These are phyloP conservation scores for Brenthis ino DNA, from an alignment of 2,888 invertebrate species.

Conservation along the genomic window DNA sequence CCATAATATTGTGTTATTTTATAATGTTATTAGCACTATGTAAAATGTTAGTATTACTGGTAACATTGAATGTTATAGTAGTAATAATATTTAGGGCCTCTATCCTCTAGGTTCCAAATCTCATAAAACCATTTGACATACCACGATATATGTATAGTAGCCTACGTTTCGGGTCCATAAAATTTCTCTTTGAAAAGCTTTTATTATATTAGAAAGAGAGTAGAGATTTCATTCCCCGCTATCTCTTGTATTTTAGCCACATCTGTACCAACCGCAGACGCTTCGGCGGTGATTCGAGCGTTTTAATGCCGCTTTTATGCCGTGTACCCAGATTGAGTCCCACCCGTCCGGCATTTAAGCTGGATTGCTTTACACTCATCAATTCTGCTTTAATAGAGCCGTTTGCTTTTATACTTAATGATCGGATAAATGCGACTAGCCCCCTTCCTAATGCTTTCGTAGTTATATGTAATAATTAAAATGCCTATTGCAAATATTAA, in stretches of 20 bases:
- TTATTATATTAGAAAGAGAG: background rate
- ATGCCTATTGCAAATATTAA: background rate
- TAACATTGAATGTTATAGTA: too few species aligned
- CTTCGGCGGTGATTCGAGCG: slow-evolving; percentile 41
- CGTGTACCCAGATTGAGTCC: slow-evolving; percentile 69
- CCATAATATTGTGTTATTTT: too few species aligned
- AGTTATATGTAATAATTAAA: background rate
- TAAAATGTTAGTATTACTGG: too few species aligned
- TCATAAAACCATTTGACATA: too few species aligned
- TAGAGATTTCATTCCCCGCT: slow-evolving; percentile 32
- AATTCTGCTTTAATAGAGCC: slow-evolving; percentile 68
- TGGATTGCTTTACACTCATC: slow-evolving; percentile 69
- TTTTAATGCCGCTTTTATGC: slow-evolving; percentile 72
- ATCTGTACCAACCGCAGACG: slow-evolving; percentile 49
- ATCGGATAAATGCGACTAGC: slow-evolving; percentile 60
- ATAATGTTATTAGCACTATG: too few species aligned
- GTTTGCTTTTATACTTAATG: slow-evolving; percentile 69
- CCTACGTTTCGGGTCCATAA: too few species aligned
- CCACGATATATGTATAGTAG: too few species aligned
- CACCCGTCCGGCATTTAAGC: slow-evolving; percentile 59
- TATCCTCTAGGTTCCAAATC: too few species aligned
- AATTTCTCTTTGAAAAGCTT: too few species aligned
- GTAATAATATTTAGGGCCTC: too few species aligned
- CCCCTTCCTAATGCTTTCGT: background rate
- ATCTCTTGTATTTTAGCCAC: slow-evolving; percentile 39